phyloP scores from a whole-genome alignment of 1,140 invertebrate genomes.

The Charaxes varanes region DNA sequence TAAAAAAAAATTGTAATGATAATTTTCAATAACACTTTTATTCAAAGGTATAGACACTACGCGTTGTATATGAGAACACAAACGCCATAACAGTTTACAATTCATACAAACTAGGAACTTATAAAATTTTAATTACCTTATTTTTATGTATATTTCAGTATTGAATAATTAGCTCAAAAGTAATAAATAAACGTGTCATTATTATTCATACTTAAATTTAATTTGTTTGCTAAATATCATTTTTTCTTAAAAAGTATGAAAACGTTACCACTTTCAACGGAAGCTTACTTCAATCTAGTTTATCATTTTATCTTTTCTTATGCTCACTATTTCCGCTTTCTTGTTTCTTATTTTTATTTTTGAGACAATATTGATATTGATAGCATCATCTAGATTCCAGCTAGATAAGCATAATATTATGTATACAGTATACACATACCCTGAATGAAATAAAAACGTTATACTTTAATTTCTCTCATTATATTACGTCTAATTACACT shows the following conservation, averaged over 20 bases:
- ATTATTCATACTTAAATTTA: too few relatives aligned
- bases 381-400: too few relatives aligned
- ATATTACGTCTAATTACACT: too few relatives aligned
- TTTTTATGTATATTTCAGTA: neutral
- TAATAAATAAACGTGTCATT: too few relatives aligned
- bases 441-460: too few relatives aligned
- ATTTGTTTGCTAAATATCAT: too few relatives aligned
- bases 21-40: conserved; percentile 12
- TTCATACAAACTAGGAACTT: conserved; percentile 27
- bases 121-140: conserved; percentile 7
- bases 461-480: too few relatives aligned
- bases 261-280: conserved; percentile 39
- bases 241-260: conserved; percentile 30
- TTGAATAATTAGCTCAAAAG: neutral
- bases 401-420: too few relatives aligned
- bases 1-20: neutral
- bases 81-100: conserved; percentile 72
- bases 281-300: conserved; percentile 25
- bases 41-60: conserved; percentile 40
- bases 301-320: conserved; percentile 11
- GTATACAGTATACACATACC: too few relatives aligned
- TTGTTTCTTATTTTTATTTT: too few relatives aligned
- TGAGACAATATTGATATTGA: too few relatives aligned
- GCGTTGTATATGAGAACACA: conserved; percentile 69
- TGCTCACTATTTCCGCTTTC: conserved; percentile 3